Base-by-base conservation (phyloP, 2,888 invertebrate species). In the Ophion slaviceki region DNA sequence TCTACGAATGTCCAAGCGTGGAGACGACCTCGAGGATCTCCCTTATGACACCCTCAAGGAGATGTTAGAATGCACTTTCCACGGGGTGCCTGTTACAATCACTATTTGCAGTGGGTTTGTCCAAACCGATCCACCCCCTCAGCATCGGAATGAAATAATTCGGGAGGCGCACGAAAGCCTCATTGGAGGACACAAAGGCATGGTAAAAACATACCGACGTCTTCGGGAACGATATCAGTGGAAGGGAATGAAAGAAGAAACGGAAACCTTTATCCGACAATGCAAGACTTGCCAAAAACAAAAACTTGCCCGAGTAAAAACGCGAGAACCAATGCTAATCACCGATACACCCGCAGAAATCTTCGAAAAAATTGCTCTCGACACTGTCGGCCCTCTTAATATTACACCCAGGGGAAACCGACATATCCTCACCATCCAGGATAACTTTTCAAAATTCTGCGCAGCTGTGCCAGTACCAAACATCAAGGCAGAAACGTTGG, bases 391-490 rank as follows among this genome's bases (percentile, higher is more conserved):
- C 11, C 67, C 67, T 20, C 67, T 67, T 14, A 17, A n/a, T 3
- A 67, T 45, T 45, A 67, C 67, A 7, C 45, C 20, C n/a, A 36
- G 45, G 10, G 70, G 78, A 14, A 79, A 70, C 47, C 28, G 24
- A 11, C 64, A 81, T 24, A 81, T 81, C 45, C 70, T 81, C 2
- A 81, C 76, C 5, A 66, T 77, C 5, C 78, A 71, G 57, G 78
- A 82, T 53, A 82, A 78, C 7, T 72, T 82, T 11, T 20, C 78
- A 20, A 82, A 78, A 40, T 77, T 68, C 6, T 77, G 71, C 17
- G 74, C 67, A 7, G 75, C 66, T 1, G 67, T 81, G 10, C 81
- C 75, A 0, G 66, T 75, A 53, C 70, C 24, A 24, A 24, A 24
- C 24, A 24, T 24, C 24, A 24, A 24, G 24, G 24, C 24, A 24